These are phyloP conservation scores for Drosophila leontia DNA, from an alignment of 1,140 invertebrate genomes.

Conservation along the genomic window DNA sequence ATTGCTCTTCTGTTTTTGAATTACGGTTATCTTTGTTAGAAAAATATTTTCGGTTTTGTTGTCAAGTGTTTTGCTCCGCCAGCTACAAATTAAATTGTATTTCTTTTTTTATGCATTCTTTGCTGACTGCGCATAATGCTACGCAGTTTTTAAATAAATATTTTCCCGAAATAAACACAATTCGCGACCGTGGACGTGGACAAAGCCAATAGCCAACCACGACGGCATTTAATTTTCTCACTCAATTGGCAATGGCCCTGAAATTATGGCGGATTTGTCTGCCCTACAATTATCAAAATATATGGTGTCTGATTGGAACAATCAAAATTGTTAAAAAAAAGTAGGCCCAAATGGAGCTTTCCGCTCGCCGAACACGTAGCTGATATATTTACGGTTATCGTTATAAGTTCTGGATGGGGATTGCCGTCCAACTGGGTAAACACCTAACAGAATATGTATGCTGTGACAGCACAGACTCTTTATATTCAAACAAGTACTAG, in stretches of 20 bases:
- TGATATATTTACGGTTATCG: slow-evolving; percentile 26
- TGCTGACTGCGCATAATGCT: slow-evolving; percentile 35
- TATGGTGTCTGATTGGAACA: slow-evolving; percentile 23
- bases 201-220: slow-evolving; percentile 21
- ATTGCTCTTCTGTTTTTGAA: slow-evolving; percentile 29
- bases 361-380: slow-evolving; percentile 29
- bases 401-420: slow-evolving; percentile 2
- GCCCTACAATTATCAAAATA: slow-evolving; percentile 21
- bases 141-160: slow-evolving; percentile 30
- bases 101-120: slow-evolving; percentile 12
- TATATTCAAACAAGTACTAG: slow-evolving; percentile 6
- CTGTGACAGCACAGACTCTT: not conserved
- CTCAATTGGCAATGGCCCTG: slow-evolving; percentile 15
- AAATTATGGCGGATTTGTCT: slow-evolving; percentile 3
- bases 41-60: slow-evolving; percentile 40
- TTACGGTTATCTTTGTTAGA: slow-evolving; percentile 28
- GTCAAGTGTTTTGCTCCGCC: slow-evolving; percentile 29
- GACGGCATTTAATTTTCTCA: slow-evolving; percentile 20
- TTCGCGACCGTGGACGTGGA: slow-evolving; percentile 12
- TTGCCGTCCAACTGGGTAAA: slow-evolving; percentile 33
- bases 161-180: slow-evolving; percentile 27
- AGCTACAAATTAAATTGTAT: slow-evolving; percentile 11
- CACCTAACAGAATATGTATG: slow-evolving; percentile 25
- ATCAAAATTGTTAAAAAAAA: slow-evolving; percentile 6
- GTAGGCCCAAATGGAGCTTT: not conserved